A percentile compares a stretch with the other conserved stretches of the same genome.
Evolutionary conservation across 2,797 vertebrate species (phyloP).

Genomic region (Sebastes steindachneri): DNA sequence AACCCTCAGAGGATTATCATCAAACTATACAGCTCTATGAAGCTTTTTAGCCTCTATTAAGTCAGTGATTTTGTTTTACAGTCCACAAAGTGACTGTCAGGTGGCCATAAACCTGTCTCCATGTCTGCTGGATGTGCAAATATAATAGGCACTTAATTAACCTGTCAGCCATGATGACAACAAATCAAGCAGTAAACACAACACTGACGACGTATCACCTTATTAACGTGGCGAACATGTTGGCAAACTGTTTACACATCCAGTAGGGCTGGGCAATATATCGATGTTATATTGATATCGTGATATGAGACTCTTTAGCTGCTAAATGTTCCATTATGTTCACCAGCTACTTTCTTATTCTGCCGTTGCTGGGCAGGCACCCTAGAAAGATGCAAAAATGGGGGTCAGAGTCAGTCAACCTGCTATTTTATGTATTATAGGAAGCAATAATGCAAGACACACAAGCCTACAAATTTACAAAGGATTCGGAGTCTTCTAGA

Average conservation of each 20-base stretch:
- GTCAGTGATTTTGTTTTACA: not conserved
- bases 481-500: not conserved
- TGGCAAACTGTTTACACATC: not conserved
- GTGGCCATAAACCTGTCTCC: not conserved
- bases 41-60: not conserved
- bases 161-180: not conserved
- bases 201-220: not conserved
- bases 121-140: not conserved
- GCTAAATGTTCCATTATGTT: not conserved
- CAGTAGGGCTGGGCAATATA: not conserved
- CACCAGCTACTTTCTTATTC: not conserved
- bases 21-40: not conserved
- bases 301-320: no score
- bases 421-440: not conserved
- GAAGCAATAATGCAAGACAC: not conserved
- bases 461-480: not conserved
- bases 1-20: not conserved
- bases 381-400: not conserved
- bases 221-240: not conserved
- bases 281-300: accelerated
- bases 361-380: not conserved
- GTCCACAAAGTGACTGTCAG: not conserved
- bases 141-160: not conserved
- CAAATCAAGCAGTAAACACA: not conserved
- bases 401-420: not conserved